Conservation (phyloP, 2,113 vertebrate genomes). For the Chaetura pelagica region DNA sequence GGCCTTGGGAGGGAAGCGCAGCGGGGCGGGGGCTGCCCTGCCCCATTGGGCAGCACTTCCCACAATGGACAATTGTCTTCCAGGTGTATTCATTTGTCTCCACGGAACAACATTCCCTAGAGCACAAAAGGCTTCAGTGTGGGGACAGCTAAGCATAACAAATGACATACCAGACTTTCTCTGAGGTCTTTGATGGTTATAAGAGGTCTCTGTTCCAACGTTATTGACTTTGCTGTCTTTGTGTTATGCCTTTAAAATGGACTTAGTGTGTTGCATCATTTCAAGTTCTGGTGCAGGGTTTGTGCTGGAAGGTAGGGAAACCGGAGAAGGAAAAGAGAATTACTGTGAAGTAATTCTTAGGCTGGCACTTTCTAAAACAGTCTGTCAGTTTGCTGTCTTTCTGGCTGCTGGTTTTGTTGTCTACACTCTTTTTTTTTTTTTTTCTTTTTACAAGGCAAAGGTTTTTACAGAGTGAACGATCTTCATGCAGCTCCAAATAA, state of each 20-base stretch:
- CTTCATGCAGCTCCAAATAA: constrained; percentile 66
- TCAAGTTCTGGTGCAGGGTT: constrained; percentile 21
- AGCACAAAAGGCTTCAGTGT: constrained; percentile 66
- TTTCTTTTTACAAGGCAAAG: constrained; percentile 47
- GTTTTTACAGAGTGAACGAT: constrained; percentile 47
- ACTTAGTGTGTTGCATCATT: constrained; percentile 41
- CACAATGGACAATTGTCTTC: constrained; percentile 66
- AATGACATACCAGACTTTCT: constrained; percentile 39
- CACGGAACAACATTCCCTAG: constrained; percentile 13
- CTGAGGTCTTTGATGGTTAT: constrained; percentile 16
- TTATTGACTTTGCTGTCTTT: constrained; percentile 54
- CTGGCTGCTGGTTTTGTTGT: constrained; percentile 57
- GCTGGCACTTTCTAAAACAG: constrained; percentile 43
- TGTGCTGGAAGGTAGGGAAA: constrained; percentile 11
- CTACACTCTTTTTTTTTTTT: not conserved
- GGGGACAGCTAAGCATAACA: constrained; percentile 56
- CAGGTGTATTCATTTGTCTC: constrained; percentile 73
- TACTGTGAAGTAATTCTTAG: constrained; percentile 27
- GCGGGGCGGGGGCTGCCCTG: not conserved
- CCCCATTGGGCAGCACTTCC: not conserved
- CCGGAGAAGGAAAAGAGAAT: not conserved
- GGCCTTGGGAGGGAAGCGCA: not conserved
- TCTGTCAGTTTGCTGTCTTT: constrained; percentile 22
- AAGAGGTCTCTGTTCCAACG: constrained; percentile 39
- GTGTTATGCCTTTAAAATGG: constrained; percentile 47